Evolutionary conservation across 2,888 invertebrate genomes (phyloP).

Genomic region (Galerucella calmariensis): DNA sequence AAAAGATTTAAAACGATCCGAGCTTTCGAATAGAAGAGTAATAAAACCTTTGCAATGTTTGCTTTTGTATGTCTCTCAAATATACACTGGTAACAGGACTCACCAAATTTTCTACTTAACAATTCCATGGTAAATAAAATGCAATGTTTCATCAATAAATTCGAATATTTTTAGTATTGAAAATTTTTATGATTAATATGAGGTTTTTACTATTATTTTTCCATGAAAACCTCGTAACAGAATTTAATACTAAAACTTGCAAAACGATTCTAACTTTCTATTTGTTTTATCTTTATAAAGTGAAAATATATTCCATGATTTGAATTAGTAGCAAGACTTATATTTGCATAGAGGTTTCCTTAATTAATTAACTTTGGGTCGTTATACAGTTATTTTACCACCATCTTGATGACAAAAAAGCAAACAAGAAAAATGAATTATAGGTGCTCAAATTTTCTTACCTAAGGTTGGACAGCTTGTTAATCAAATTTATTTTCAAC

Average conservation of each 20-base stretch:
- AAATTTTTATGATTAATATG: no score
- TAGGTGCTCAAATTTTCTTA: slow-evolving; percentile 21
- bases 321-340: slow-evolving; percentile 39
- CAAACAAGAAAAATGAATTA: slow-evolving; percentile 36
- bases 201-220: no score
- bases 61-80: no score
- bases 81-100: no score
- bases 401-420: slow-evolving; percentile 40
- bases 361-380: slow-evolving; percentile 40
- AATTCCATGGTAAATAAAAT: no score
- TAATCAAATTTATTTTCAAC: no score
- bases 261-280: slow-evolving; percentile 14
- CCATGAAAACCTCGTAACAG: not conserved
- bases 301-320: slow-evolving; percentile 34
- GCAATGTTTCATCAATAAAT: no score
- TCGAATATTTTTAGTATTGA: no score
- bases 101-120: no score
- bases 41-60: no score
- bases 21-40: no score
- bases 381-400: slow-evolving; percentile 40
- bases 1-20: no score
- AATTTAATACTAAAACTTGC: slow-evolving; percentile 1
- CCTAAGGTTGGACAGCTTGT: not conserved
- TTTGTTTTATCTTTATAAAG: slow-evolving; percentile 23
- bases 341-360: slow-evolving; percentile 37